phyloP scores from a whole-genome alignment of 2,113 vertebrate species.

The Catharus fuscescens region DNA sequence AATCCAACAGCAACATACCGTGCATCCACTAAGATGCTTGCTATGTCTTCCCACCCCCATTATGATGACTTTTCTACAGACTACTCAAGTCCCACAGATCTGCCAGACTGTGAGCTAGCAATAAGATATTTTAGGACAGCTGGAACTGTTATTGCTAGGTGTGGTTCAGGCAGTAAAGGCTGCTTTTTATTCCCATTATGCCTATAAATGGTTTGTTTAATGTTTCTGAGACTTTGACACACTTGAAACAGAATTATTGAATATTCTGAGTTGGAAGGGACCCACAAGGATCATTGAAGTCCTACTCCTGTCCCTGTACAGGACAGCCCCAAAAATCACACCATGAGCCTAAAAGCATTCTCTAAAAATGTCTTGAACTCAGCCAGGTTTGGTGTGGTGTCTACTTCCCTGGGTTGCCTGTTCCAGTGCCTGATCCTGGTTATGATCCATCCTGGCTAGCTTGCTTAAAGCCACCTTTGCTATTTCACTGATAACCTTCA shows the following conservation, averaged over 20 bases:
- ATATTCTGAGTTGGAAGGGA: not conserved
- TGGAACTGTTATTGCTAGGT: not conserved
- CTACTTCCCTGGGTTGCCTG: too few species aligned
- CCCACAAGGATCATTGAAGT: not conserved
- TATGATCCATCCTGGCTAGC: not conserved
- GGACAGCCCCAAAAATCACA: not conserved
- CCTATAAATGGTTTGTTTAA: not conserved
- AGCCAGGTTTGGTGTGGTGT: not conserved
- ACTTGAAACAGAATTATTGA: not conserved
- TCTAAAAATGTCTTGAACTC: not conserved
- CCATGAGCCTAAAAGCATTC: not conserved
- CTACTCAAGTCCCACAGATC: not conserved
- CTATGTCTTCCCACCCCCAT: not conserved
- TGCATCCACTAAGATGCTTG: not conserved
- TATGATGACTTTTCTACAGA: not conserved
- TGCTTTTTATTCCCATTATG: not conserved
- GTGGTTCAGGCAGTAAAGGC: not conserved
- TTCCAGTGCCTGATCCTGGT: not conserved
- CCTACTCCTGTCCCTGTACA: not conserved
- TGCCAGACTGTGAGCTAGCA: not conserved
- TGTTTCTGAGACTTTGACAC: not conserved
- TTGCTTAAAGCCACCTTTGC: not conserved
- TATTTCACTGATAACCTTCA: not conserved
- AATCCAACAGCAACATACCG: not conserved
- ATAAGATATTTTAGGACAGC: not conserved